Conservation (phyloP, 1,140 invertebrate genomes). For the Platorchestia sp. region DNA sequence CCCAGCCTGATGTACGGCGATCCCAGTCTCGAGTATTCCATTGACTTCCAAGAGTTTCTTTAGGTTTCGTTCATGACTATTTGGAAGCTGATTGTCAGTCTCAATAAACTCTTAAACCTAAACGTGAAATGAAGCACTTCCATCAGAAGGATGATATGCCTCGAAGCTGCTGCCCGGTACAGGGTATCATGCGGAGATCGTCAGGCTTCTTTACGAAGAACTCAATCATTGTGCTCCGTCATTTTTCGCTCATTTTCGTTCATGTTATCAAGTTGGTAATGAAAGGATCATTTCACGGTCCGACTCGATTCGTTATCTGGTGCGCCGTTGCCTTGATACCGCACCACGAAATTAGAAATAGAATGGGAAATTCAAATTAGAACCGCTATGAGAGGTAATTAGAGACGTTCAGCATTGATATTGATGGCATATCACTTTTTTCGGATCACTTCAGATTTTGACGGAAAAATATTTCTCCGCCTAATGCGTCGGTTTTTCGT, state of each 20-base stretch:
- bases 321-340: conserved; percentile 30
- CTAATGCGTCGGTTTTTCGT: not conserved
- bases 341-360: conserved; percentile 46
- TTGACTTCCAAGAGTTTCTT: not conserved
- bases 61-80: conserved; percentile 31
- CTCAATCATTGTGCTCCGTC: conserved; percentile 19
- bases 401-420: conserved; percentile 39
- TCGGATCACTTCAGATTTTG: not conserved
- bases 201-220: not conserved
- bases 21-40: not conserved
- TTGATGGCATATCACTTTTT: conserved; percentile 16
- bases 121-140: not conserved
- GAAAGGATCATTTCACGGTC: conserved; percentile 48
- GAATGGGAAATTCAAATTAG: conserved; percentile 50
- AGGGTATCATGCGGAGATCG: not conserved
- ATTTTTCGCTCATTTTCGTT: not conserved
- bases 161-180: not conserved
- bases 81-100: conserved; percentile 1
- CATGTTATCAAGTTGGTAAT: conserved; percentile 44
- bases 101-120: not conserved
- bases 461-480: not conserved
- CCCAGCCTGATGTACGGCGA: conserved; percentile 6
- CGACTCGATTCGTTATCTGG: conserved; percentile 49
- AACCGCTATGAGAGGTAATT: not conserved
- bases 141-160: not conserved